These are phyloP conservation scores for Scaptomyza reducta DNA, from an alignment of 2,888 invertebrate species.

Conservation along the genomic window DNA sequence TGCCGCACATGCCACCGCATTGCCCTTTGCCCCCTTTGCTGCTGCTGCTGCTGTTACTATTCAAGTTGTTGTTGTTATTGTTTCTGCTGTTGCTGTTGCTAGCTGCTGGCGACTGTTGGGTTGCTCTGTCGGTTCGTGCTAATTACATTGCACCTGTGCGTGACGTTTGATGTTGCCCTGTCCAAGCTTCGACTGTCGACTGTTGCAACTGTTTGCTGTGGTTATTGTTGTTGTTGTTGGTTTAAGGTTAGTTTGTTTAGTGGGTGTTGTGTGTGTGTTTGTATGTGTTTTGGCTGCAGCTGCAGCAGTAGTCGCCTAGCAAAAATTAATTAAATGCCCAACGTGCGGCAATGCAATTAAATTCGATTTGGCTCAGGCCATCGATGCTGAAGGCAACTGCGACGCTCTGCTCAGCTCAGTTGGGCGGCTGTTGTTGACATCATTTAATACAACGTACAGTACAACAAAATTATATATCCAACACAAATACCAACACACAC, in stretches of 20 bases:
- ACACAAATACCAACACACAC: constrained; percentile 34
- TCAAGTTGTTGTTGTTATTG: neutral
- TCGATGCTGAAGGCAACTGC: constrained; percentile 21
- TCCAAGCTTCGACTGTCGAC: constrained; percentile 62
- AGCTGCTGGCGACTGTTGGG: constrained; percentile 26
- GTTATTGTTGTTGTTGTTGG: constrained; percentile 51
- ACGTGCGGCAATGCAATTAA: constrained; percentile 80
- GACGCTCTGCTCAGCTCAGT: constrained; percentile 55
- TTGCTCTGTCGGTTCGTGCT: constrained; percentile 75
- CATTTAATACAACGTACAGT: constrained; percentile 77
- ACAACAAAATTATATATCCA: constrained; percentile 72
- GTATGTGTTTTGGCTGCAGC: constrained; percentile 14
- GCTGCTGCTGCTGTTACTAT: constrained; percentile 16
- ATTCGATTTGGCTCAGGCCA: constrained; percentile 70
- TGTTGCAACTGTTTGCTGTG: constrained; percentile 30
- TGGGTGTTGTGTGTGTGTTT: constrained; percentile 10
- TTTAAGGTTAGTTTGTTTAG: constrained; percentile 54
- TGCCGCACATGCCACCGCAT: constrained; percentile 41
- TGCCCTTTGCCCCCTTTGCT: constrained; percentile 30
- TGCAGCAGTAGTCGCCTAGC: constrained; percentile 59
- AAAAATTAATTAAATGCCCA: constrained; percentile 79
- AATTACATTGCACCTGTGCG: constrained; percentile 79
- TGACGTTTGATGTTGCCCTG: constrained; percentile 78
- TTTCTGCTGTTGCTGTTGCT: constrained; percentile 14
- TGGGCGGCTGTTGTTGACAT: constrained; percentile 80